Conservation (phyloP, 2,888 invertebrate species). For the Silvanus unidentatus region DNA sequence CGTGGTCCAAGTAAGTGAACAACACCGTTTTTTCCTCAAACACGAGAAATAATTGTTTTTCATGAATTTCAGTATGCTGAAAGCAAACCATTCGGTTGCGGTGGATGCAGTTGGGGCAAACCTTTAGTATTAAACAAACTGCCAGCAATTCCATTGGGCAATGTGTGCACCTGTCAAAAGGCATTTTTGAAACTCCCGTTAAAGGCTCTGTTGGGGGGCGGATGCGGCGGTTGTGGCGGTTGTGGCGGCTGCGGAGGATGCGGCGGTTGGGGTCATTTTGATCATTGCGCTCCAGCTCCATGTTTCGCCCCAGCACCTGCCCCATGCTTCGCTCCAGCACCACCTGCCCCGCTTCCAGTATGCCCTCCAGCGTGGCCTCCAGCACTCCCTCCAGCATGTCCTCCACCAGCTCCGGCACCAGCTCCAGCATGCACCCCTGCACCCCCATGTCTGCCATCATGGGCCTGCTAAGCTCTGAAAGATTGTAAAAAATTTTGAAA, state of each 20-base stretch:
- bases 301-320: background rate
- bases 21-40: background rate
- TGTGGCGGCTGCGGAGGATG: slow-evolving; percentile 1
- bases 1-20: background rate
- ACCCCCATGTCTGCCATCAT: slow-evolving; percentile 1
- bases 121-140: too few species aligned
- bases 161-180: background rate
- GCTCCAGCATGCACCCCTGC: background rate
- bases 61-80: too few species aligned
- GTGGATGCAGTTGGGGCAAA: too few species aligned
- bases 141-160: background rate
- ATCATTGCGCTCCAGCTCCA: background rate
- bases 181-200: background rate
- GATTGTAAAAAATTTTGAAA: too few species aligned
- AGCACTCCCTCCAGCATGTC: slow-evolving; percentile 4
- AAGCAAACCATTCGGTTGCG: too few species aligned
- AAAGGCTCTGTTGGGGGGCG: background rate
- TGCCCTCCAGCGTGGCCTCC: too few species aligned
- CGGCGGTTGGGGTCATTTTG: background rate
- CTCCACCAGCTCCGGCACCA: slow-evolving; percentile 9
- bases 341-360: background rate
- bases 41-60: too few species aligned
- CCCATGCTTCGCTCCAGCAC: background rate
- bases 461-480: too few species aligned
- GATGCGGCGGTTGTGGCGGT: background rate